These are phyloP conservation scores for Erebia palarica DNA, from an alignment of 2,888 invertebrate species.

Conservation along the genomic window DNA sequence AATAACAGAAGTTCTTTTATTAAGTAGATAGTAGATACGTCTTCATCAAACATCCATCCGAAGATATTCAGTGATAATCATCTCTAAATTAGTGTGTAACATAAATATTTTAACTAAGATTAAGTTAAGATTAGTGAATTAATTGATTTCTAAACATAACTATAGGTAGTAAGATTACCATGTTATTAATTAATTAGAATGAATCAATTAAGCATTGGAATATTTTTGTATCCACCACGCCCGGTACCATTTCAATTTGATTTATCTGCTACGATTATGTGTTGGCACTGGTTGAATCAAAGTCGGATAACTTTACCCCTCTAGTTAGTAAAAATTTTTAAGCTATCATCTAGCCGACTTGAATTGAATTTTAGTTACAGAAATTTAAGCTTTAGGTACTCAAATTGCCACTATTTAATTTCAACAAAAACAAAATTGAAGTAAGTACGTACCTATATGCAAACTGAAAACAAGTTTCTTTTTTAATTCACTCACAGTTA, in stretches of 20 bases:
- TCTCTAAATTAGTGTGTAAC: neutral
- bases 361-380: neutral
- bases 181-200: neutral
- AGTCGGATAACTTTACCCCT: neutral
- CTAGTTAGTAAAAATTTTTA: neutral
- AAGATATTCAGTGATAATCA: neutral
- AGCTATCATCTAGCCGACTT: neutral
- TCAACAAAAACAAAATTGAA: too few relatives aligned
- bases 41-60: neutral
- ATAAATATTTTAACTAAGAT: slow-evolving; percentile 1
- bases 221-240: neutral
- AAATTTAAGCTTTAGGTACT: neutral
- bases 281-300: neutral
- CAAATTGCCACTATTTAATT: neutral
- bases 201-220: neutral
- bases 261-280: neutral
- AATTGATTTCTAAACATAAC: neutral
- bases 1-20: neutral
- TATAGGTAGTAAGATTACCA: neutral
- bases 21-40: neutral
- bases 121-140: neutral
- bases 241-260: neutral
- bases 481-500: too few relatives aligned
- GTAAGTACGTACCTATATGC: too few relatives aligned
- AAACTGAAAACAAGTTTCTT: too few relatives aligned